Evolutionary conservation across 2,888 invertebrate genomes (phyloP).

Genomic region (Cryptocephalus primarius): DNA sequence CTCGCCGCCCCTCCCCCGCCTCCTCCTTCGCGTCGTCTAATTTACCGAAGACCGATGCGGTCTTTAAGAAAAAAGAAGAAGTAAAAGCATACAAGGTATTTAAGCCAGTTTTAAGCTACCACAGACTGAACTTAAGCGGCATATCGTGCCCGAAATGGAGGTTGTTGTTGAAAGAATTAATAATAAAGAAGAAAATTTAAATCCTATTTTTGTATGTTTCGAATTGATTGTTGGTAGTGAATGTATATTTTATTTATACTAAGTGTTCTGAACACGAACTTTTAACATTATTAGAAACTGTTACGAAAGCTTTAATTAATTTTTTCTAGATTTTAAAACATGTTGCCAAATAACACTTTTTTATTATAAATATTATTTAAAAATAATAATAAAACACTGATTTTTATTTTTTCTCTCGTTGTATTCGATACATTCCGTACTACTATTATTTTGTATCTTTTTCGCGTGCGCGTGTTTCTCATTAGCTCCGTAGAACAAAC

Average conservation of each 20-base stretch:
- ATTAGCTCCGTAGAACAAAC: no score
- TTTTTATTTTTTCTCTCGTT: constrained; percentile 14
- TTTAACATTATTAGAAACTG: constrained; percentile 27
- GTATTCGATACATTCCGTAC: constrained; percentile 38
- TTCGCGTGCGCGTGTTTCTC: not conserved
- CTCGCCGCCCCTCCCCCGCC: no score
- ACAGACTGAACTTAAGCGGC: constrained; percentile 22
- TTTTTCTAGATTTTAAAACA: constrained; percentile 27
- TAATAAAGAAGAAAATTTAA: constrained; percentile 10
- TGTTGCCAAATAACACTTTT: constrained; percentile 40
- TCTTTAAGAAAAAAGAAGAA: no score
- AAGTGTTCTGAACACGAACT: constrained; percentile 27
- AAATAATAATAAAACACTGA: not conserved
- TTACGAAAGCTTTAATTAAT: constrained; percentile 37
- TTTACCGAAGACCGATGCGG: no score
- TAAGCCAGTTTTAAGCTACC: constrained; percentile 10
- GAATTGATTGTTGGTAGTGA: constrained; percentile 27
- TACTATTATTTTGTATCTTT: constrained; percentile 18
- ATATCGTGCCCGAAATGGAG: constrained; percentile 2
- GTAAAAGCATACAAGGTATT: no score
- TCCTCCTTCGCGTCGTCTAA: no score
- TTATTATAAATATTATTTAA: not conserved
- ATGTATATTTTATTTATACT: constrained; percentile 30
- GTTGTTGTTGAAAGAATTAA: constrained; percentile 9
- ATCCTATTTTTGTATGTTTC: constrained; percentile 34